These are phyloP conservation scores for Sphyrna mokarran DNA, from an alignment of 2,113 vertebrate genomes.

Conservation along the genomic window DNA sequence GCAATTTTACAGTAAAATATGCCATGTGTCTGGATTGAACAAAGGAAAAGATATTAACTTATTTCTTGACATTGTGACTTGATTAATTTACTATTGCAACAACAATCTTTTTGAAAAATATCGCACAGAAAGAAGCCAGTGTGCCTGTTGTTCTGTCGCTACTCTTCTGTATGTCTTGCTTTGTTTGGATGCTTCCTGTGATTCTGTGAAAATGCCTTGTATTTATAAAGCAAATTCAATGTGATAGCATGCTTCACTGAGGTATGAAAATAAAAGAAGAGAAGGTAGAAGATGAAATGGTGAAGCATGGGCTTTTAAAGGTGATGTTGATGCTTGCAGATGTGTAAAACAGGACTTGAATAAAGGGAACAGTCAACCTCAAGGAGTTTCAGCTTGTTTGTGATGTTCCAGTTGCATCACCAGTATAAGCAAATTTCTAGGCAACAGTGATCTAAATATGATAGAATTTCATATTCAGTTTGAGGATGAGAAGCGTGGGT, in stretches of 20 bases:
- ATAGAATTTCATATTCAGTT: too few relatives aligned
- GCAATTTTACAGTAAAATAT: background rate
- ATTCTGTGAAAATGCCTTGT: background rate
- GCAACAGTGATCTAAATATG: too few relatives aligned
- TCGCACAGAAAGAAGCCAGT: background rate
- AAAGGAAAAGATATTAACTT: background rate
- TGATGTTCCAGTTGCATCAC: background rate
- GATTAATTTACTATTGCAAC: background rate
- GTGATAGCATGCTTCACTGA: background rate
- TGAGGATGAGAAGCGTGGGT: too few relatives aligned
- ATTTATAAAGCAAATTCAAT: background rate
- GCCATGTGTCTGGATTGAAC: background rate
- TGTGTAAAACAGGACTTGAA: background rate
- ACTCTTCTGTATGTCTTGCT: background rate
- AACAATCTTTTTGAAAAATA: background rate
- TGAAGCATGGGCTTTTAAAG: background rate
- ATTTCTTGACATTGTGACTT: background rate
- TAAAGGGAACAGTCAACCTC: background rate
- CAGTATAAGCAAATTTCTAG: too few relatives aligned
- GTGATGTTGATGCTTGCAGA: background rate
- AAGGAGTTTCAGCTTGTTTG: background rate
- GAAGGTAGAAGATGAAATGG: background rate
- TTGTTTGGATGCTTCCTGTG: background rate
- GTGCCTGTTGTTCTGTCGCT: background rate
- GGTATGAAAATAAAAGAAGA: background rate